Conservation (phyloP, 1,140 invertebrate species). For the Sinonovacula constricta region DNA sequence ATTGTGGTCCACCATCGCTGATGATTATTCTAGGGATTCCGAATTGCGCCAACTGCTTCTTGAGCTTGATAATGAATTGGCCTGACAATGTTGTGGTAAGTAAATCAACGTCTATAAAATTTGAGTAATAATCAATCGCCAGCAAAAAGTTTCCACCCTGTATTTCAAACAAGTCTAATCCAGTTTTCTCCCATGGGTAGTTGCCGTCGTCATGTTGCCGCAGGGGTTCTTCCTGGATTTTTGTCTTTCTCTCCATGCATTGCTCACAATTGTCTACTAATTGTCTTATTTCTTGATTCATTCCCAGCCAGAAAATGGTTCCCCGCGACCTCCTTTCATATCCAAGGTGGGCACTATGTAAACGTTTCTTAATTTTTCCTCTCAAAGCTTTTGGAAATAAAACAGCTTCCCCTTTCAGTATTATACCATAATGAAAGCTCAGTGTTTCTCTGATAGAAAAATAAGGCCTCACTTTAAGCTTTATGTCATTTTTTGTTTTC, state of each 20-base stretch:
- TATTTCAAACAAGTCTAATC: constrained; percentile 57
- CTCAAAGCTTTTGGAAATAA: constrained; percentile 26
- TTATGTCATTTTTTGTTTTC: not conserved
- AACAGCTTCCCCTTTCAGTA: constrained; percentile 49
- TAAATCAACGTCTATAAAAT: constrained; percentile 77
- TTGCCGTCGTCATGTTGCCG: constrained; percentile 27
- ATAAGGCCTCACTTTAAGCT: constrained; percentile 1
- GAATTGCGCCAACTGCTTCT: no score
- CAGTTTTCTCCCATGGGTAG: constrained; percentile 57
- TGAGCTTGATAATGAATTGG: constrained; percentile 49
- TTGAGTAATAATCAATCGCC: constrained; percentile 57
- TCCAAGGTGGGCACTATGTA: not conserved
- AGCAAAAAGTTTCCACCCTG: constrained; percentile 55
- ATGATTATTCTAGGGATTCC: constrained; percentile 49
- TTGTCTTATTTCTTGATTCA: constrained; percentile 59
- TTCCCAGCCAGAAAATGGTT: constrained; percentile 61
- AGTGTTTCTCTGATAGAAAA: not conserved
- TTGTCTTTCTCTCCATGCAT: no score
- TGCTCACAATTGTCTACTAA: no score
- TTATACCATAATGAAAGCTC: constrained; percentile 9
- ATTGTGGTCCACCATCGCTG: constrained; percentile 55
- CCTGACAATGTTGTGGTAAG: constrained; percentile 34
- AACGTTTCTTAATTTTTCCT: constrained; percentile 17
- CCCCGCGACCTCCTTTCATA: constrained; percentile 17
- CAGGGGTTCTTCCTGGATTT: constrained; percentile 43